Conservation (phyloP, 1,140 invertebrate species). For the Heliconius hermathena region DNA sequence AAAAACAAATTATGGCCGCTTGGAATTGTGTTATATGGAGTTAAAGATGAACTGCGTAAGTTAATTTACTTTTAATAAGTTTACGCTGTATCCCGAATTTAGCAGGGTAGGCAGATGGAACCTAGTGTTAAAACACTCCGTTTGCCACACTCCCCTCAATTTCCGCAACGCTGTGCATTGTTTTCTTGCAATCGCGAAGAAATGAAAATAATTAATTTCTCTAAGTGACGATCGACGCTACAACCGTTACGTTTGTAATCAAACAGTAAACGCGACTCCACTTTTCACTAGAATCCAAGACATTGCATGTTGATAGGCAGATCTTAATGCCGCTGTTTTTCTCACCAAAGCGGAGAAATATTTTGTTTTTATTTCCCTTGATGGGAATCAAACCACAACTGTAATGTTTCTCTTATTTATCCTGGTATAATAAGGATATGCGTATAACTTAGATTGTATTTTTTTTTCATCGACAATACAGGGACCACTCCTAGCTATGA, state of each 20-base stretch:
- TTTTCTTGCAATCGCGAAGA: neutral
- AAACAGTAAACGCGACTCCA: no score
- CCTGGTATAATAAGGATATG: no score
- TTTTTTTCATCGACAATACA: conserved; percentile 19
- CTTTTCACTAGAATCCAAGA: no score
- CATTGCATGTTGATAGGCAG: no score
- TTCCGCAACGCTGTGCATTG: neutral
- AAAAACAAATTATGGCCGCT: conserved; percentile 58
- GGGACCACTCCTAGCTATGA: conserved; percentile 36
- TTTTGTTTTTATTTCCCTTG: no score
- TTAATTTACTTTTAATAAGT: conserved; percentile 13
- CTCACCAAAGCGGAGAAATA: no score
- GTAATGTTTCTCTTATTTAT: no score
- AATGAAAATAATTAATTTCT: neutral
- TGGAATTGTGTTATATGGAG: conserved; percentile 57
- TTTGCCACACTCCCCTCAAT: neutral
- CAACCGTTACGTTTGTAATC: no score
- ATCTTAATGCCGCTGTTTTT: no score
- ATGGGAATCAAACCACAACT: no score
- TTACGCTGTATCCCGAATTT: neutral
- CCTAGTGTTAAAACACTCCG: neutral
- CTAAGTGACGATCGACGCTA: no score
- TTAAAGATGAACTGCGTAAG: conserved; percentile 50
- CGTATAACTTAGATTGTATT: no score
- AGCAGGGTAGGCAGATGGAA: neutral